Evolutionary conservation across 1,140 invertebrate species (phyloP).

Genomic region (Trichonephila inaurata): DNA sequence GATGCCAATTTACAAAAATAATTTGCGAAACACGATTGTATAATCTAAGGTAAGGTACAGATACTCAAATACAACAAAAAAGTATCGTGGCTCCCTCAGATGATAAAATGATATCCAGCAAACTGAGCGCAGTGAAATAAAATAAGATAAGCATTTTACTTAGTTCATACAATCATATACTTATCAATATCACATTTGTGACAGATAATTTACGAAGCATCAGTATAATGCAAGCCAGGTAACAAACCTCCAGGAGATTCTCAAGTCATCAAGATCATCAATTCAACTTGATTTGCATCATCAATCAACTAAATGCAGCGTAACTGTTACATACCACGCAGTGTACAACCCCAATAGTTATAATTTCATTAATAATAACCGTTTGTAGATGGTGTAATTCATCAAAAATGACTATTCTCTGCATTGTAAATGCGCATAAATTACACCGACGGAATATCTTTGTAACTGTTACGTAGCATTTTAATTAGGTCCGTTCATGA

Average conservation of each 20-base stretch:
- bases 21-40: too few species aligned
- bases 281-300: background rate
- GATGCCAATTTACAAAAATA: too few species aligned
- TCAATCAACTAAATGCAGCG: background rate
- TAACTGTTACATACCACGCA: background rate
- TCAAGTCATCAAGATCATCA: background rate
- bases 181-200: too few species aligned
- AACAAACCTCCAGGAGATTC: background rate
- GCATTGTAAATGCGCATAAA: slow-evolving; percentile 5
- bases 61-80: too few species aligned
- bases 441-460: background rate
- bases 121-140: too few species aligned
- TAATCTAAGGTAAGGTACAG: too few species aligned
- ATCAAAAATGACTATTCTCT: background rate
- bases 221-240: too few species aligned
- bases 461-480: slow-evolving; percentile 15
- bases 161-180: too few species aligned
- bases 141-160: too few species aligned
- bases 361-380: slow-evolving; percentile 10
- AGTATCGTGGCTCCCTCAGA: too few species aligned
- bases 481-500: slow-evolving; percentile 14
- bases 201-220: too few species aligned
- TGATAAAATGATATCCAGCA: too few species aligned
- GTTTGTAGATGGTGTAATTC: background rate
- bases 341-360: background rate